Evolutionary conservation across 2,113 vertebrate species (phyloP).

Genomic region (Kobus ellipsiprymnus): DNA sequence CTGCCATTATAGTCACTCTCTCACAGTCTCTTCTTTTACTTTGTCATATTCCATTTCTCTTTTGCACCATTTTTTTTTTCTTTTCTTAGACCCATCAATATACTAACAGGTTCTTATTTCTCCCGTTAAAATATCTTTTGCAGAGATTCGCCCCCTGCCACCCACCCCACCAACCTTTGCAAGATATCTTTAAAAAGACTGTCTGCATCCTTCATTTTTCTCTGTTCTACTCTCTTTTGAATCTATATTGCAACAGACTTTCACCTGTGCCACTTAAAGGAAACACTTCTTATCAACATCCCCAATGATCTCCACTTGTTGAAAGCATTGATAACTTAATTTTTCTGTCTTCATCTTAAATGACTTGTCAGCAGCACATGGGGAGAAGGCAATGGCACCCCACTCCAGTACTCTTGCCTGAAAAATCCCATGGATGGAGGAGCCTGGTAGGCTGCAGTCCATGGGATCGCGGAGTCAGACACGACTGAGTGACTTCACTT

Average conservation of each 20-base stretch:
- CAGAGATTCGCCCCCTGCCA: background rate
- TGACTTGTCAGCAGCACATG: background rate
- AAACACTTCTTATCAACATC: background rate
- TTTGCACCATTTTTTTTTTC: background rate
- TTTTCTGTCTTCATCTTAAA: slow-evolving; percentile 17
- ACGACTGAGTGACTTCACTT: too few relatives aligned
- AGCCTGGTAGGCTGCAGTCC: too few relatives aligned
- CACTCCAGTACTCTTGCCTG: too few relatives aligned
- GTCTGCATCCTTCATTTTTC: background rate
- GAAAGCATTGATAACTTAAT: background rate
- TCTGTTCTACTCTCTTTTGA: background rate
- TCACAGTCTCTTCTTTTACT: background rate
- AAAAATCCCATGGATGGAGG: too few relatives aligned
- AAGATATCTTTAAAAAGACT: background rate
- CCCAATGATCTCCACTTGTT: background rate
- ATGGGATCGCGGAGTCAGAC: too few relatives aligned
- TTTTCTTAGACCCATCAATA: background rate
- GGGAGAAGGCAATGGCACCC: too few relatives aligned
- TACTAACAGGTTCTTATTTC: background rate
- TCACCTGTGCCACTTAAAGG: background rate
- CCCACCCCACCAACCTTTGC: background rate
- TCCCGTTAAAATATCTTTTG: background rate
- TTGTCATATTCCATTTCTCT: background rate
- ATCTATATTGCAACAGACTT: background rate
- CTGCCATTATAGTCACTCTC: background rate